Conservation (phyloP, 2,113 vertebrate species). For the Amazona vittata region DNA sequence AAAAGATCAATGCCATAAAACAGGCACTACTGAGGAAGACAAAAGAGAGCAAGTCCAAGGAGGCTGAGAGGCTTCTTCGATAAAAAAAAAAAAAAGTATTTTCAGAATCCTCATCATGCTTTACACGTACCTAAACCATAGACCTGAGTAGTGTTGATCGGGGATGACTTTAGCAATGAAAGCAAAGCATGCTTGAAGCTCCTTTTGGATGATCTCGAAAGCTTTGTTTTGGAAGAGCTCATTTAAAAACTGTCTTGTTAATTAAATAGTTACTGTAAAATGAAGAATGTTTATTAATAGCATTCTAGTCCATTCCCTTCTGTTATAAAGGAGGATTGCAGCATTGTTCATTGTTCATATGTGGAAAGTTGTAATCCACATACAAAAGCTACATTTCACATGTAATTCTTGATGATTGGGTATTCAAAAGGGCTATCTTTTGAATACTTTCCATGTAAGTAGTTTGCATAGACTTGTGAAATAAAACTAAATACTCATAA, state of each 20-base stretch:
- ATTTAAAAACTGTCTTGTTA: background rate
- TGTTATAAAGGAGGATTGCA: slow-evolving; percentile 73
- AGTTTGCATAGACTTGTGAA: slow-evolving; percentile 28
- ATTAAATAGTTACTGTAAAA: slow-evolving; percentile 40
- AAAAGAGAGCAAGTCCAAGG: slow-evolving; percentile 76
- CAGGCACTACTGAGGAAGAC: slow-evolving; percentile 90
- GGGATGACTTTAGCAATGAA: background rate
- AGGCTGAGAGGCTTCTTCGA: slow-evolving; percentile 76
- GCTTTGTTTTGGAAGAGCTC: background rate
- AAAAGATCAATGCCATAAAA: slow-evolving; percentile 93
- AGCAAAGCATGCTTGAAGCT: background rate
- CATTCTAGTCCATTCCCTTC: slow-evolving; percentile 63
- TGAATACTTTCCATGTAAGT: slow-evolving; percentile 30
- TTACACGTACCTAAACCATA: background rate
- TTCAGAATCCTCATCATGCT: background rate
- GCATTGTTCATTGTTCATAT: background rate
- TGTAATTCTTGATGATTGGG: slow-evolving; percentile 11
- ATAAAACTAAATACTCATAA: background rate
- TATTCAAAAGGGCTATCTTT: slow-evolving; percentile 49
- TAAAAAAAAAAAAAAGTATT: slow-evolving; percentile 31
- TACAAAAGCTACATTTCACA: background rate
- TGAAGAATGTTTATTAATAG: slow-evolving; percentile 43
- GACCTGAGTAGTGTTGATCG: background rate
- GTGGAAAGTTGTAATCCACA: slow-evolving; percentile 4
- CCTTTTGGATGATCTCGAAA: background rate